These are phyloP conservation scores for Lypha dubia DNA, from an alignment of 2,888 invertebrate species.

Conservation along the genomic window DNA sequence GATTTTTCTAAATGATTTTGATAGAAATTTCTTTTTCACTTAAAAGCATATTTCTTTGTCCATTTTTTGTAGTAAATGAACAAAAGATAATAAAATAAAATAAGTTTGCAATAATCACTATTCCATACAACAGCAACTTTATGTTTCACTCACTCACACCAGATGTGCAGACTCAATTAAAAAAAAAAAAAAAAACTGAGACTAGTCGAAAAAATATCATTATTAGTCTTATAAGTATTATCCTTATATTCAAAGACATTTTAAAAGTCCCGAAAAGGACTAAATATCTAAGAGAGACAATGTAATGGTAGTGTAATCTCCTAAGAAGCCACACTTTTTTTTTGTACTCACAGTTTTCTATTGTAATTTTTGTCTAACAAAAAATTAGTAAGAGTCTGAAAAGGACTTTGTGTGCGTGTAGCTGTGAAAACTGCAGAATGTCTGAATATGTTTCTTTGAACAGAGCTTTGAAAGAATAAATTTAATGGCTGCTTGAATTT, in stretches of 20 bases:
- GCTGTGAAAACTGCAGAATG: too few relatives aligned
- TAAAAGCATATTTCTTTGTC: slow-evolving; percentile 1
- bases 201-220: background rate
- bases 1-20: slow-evolving; percentile 13
- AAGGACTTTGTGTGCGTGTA: too few relatives aligned
- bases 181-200: slow-evolving; percentile 1
- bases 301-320: background rate
- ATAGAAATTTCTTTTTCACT: slow-evolving; percentile 27
- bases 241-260: slow-evolving; percentile 50
- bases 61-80: background rate
- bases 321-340: background rate
- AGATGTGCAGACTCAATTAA: slow-evolving; percentile 27
- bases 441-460: too few relatives aligned
- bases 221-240: slow-evolving; percentile 27
- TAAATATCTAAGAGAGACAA: background rate
- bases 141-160: slow-evolving; percentile 11
- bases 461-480: too few relatives aligned
- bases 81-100: background rate
- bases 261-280: background rate
- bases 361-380: background rate
- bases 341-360: background rate
- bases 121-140: slow-evolving; percentile 35
- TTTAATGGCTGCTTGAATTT: too few relatives aligned
- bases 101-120: slow-evolving; percentile 53
- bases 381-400: background rate